phyloP scores from a whole-genome alignment of 1,140 invertebrate species.

The Bombus sylvicola region DNA sequence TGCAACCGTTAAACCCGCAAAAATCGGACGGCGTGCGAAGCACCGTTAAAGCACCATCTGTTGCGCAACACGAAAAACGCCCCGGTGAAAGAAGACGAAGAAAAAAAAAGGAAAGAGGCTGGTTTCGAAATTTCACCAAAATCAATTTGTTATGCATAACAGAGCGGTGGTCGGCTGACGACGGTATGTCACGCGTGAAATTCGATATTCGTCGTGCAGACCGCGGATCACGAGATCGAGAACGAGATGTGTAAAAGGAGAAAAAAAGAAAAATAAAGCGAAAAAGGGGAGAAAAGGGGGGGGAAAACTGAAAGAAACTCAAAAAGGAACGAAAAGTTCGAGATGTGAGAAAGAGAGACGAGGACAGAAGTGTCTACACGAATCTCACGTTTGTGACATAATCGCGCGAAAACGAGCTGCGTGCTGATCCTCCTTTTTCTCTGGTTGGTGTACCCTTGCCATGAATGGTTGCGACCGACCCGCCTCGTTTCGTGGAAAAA shows the following conservation, averaged over 20 bases:
- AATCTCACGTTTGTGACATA: constrained; percentile 41
- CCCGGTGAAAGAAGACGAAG: background rate
- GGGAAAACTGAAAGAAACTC: background rate
- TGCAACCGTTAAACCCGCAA: background rate
- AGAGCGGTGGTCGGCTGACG: background rate
- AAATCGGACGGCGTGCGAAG: background rate
- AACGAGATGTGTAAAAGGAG: background rate
- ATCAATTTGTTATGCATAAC: constrained; percentile 38
- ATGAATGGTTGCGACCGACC: background rate
- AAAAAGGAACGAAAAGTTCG: too few species aligned
- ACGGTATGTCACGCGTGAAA: constrained; percentile 47
- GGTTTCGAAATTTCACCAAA: constrained; percentile 34
- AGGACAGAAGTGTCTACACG: constrained; percentile 13
- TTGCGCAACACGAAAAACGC: constrained; percentile 10
- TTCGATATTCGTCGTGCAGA: constrained; percentile 18
- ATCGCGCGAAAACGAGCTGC: constrained; percentile 47
- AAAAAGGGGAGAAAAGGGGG: background rate
- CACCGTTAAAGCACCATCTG: background rate
- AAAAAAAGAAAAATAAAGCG: background rate
- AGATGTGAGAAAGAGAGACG: background rate
- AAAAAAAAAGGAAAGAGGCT: background rate
- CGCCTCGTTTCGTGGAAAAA: constrained; percentile 6
- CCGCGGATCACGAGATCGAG: constrained; percentile 4
- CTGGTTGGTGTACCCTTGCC: background rate
- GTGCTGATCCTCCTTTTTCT: constrained; percentile 9